phyloP scores from a whole-genome alignment of 2,797 vertebrate genomes.

The Epinephelus awoara region DNA sequence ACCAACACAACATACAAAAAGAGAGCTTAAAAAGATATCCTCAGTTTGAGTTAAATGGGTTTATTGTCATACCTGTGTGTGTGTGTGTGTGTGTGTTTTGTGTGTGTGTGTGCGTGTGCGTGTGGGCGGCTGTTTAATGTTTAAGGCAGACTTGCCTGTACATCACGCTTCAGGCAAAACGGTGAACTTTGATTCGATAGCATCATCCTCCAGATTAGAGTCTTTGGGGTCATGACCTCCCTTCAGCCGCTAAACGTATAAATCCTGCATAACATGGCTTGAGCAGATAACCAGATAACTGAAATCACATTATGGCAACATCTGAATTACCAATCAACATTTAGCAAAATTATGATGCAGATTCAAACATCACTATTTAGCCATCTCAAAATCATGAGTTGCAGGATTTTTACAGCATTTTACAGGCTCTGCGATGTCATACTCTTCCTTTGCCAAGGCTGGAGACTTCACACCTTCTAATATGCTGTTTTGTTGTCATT shows the following conservation, averaged over 20 bases:
- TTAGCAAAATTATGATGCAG: not conserved
- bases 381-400: not conserved
- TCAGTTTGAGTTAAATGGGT: not conserved
- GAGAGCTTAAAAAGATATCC: not conserved
- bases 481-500: not conserved
- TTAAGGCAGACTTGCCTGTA: not conserved
- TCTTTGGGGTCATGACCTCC: constrained; percentile 11
- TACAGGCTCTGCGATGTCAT: not conserved
- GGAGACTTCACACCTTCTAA: not conserved
- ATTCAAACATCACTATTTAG: not conserved
- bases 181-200: not conserved
- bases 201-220: constrained; percentile 31
- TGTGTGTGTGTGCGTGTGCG: not conserved
- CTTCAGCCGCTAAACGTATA: not conserved
- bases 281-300: too few relatives aligned
- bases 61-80: not conserved
- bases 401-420: too few relatives aligned
- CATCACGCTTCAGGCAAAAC: not conserved
- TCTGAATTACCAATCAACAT: not conserved
- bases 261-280: too few relatives aligned
- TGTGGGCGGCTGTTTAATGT: not conserved
- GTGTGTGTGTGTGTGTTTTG: not conserved
- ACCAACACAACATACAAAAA: not conserved
- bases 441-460: not conserved
- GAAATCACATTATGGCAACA: not conserved